Conservation (phyloP, 2,888 invertebrate genomes). For the Eupithecia exiguata region DNA sequence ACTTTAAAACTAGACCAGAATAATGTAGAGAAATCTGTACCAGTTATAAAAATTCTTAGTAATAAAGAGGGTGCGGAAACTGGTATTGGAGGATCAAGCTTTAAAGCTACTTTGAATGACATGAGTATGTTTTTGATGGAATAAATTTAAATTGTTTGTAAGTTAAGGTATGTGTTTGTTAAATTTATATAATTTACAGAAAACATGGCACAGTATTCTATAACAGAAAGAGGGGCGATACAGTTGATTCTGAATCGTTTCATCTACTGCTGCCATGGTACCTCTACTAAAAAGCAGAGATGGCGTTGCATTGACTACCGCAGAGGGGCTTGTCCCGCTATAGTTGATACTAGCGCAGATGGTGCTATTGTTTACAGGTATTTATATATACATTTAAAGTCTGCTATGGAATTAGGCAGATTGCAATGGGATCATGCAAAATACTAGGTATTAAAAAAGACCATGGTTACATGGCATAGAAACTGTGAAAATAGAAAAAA, state of each 20-base stretch:
- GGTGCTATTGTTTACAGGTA: constrained; percentile 61
- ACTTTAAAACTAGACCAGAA: not conserved
- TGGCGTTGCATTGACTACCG: constrained; percentile 74
- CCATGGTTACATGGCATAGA: not conserved
- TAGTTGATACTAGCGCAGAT: constrained; percentile 56
- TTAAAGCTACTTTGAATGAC: constrained; percentile 8
- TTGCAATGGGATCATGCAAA: not conserved
- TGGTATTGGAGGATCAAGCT: not conserved
- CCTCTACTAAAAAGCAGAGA: constrained; percentile 53
- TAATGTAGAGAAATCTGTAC: not conserved
- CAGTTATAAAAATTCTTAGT: constrained; percentile 14
- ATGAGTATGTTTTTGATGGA: constrained; percentile 18
- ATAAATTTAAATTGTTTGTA: not conserved
- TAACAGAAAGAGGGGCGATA: constrained; percentile 62
- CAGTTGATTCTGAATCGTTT: constrained; percentile 67
- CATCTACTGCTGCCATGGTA: constrained; percentile 64
- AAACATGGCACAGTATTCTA: constrained; percentile 55
- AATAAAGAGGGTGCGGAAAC: not conserved
- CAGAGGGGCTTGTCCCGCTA: constrained; percentile 58
- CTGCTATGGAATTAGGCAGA: not conserved
- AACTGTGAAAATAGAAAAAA: not conserved
- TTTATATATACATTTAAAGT: not conserved
- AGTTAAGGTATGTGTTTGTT: not conserved
- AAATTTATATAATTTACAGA: constrained; percentile 44
- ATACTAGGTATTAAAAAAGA: not conserved